phyloP scores from a whole-genome alignment of 2,888 invertebrate species.

The Harpalus rubripes region DNA sequence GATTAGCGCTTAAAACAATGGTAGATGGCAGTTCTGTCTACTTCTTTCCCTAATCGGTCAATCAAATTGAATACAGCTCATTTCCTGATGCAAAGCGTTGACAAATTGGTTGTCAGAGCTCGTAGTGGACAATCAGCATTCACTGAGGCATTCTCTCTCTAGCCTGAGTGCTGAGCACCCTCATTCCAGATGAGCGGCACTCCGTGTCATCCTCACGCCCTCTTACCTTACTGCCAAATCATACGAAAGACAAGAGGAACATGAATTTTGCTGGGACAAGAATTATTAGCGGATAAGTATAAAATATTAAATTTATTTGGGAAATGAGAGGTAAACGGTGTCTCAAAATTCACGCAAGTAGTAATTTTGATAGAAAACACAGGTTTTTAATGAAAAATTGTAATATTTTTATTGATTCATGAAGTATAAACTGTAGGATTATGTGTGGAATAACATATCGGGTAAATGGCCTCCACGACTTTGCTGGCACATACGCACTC shows the following conservation, averaged over 20 bases:
- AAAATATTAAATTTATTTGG: too few species aligned
- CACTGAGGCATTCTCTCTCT: conserved; percentile 42
- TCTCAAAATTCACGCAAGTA: too few species aligned
- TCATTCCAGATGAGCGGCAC: conserved; percentile 40
- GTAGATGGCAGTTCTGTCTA: background rate
- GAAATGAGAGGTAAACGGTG: too few species aligned
- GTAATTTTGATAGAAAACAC: too few species aligned
- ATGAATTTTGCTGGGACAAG: background rate
- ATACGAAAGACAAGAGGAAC: background rate
- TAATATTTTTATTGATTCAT: too few species aligned
- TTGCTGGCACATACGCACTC: too few species aligned
- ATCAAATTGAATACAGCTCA: conserved; percentile 46
- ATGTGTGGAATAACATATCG: too few species aligned
- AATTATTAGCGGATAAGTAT: background rate
- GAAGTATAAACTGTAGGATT: too few species aligned
- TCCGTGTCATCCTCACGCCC: conserved; percentile 33
- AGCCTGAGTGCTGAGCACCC: conserved; percentile 6
- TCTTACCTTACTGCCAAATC: conserved; percentile 36
- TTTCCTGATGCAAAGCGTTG: conserved; percentile 29
- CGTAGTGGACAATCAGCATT: conserved; percentile 51
- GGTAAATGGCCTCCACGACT: too few species aligned
- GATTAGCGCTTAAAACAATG: background rate
- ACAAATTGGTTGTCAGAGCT: conserved; percentile 46
- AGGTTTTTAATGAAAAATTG: too few species aligned
- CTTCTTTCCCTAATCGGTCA: conserved; percentile 7